Percentiles rank a stretch among this genome's conserved stretches.
These are phyloP conservation scores for Burhinus bistriatus DNA, from an alignment of 2,113 vertebrate species.

Conservation along the genomic window DNA sequence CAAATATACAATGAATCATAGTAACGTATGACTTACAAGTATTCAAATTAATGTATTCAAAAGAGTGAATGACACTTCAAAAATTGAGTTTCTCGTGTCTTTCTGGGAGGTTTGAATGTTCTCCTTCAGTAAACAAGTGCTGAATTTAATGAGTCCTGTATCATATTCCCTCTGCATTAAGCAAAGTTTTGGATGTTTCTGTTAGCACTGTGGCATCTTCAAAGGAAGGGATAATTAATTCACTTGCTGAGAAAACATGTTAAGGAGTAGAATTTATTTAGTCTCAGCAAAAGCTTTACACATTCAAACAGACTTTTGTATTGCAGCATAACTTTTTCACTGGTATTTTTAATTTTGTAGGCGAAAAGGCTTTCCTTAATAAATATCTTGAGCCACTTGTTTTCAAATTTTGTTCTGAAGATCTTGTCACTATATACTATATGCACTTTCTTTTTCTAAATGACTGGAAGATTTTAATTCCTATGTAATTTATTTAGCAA, in stretches of 20 bases:
- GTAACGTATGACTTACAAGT: neutral
- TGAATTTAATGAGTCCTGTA: neutral
- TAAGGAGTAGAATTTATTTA: neutral
- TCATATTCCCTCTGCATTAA: neutral
- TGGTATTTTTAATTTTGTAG: neutral
- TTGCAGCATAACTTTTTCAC: neutral
- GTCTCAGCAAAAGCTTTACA: neutral
- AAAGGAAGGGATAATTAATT: neutral
- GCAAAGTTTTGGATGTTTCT: neutral
- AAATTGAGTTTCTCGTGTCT: neutral
- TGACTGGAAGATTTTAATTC: neutral
- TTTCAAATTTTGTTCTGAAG: neutral
- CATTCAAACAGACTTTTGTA: neutral
- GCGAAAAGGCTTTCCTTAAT: neutral
- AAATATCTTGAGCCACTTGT: neutral
- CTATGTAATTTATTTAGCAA: neutral
- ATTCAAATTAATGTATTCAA: neutral
- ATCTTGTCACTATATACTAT: accelerated
- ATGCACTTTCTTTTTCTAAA: neutral
- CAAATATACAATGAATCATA: neutral
- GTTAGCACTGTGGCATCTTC: neutral
- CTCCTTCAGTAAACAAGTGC: neutral
- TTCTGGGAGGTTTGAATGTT: neutral
- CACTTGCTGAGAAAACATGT: neutral
- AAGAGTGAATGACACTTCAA: neutral